Percentiles rank a stretch among this genome's conserved stretches.
phyloP scores from a whole-genome alignment of 37 sponge, comb jelly and placozoan genomes.

The Agelas oroides region DNA sequence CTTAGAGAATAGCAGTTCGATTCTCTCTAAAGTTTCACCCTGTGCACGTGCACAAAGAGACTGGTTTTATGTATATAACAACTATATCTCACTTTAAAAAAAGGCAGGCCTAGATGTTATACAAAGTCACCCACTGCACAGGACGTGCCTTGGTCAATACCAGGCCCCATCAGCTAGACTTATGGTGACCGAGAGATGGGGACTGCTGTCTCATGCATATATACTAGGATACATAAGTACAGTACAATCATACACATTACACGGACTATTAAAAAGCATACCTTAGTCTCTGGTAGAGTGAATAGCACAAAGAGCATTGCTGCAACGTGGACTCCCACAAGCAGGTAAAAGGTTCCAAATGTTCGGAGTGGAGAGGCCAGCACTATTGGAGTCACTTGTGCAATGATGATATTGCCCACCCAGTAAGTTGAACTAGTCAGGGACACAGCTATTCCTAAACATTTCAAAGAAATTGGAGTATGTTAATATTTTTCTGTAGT shows the following conservation, averaged over 20 bases:
- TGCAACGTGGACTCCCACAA: constrained; percentile 10
- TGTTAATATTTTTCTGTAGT: too few relatives aligned
- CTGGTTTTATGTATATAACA: too few relatives aligned
- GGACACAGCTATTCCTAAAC: constrained; percentile 65
- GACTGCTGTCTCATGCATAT: too few relatives aligned
- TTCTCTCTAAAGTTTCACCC: constrained; percentile 66
- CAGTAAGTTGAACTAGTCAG: constrained; percentile 78
- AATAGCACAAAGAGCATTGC: constrained; percentile 54
- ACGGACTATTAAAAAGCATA: background rate
- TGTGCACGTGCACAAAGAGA: background rate
- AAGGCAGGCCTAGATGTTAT: too few relatives aligned
- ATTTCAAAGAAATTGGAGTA: too few relatives aligned
- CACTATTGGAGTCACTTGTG: constrained; percentile 69
- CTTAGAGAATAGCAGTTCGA: constrained; percentile 50
- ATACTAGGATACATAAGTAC: too few relatives aligned
- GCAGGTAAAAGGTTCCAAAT: constrained; percentile 56
- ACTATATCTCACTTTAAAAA: too few relatives aligned
- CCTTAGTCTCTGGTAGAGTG: constrained; percentile 68
- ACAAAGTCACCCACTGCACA: too few relatives aligned
- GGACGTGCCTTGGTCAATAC: too few relatives aligned
- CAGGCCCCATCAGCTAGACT: too few relatives aligned
- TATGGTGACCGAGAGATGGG: too few relatives aligned
- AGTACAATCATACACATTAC: too few relatives aligned
- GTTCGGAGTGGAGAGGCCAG: constrained; percentile 41
- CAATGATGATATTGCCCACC: constrained; percentile 72